These are phyloP conservation scores for Hoplodrina blanda DNA, from an alignment of 2,888 invertebrate species.

Conservation along the genomic window DNA sequence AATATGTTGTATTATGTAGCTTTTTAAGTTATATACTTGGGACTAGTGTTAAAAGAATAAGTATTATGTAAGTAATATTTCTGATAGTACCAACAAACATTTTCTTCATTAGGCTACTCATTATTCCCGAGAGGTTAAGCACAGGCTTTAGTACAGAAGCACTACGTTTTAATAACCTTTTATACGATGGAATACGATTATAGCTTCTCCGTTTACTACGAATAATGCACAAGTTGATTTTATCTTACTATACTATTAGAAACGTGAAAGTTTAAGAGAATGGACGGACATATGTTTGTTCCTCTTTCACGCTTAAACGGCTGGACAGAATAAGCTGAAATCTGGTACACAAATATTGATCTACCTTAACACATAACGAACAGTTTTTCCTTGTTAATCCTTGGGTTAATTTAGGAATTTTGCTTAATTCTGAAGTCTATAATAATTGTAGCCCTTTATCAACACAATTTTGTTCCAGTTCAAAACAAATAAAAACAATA, in stretches of 20 bases:
- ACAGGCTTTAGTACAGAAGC: constrained; percentile 8
- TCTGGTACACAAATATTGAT: too few relatives aligned
- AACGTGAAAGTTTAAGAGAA: too few relatives aligned
- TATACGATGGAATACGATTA: constrained; percentile 21
- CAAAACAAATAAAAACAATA: constrained; percentile 1
- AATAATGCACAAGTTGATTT: constrained; percentile 10
- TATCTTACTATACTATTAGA: not conserved
- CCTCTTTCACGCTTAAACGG: too few relatives aligned
- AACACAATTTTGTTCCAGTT: too few relatives aligned
- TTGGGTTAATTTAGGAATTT: too few relatives aligned
- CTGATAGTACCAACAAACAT: constrained; percentile 1
- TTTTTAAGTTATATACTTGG: constrained; percentile 13
- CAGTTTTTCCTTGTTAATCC: too few relatives aligned
- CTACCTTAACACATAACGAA: too few relatives aligned
- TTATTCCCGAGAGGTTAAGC: constrained; percentile 19
- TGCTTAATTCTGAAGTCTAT: too few relatives aligned
- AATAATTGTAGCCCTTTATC: not conserved
- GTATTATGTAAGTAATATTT: constrained; percentile 7
- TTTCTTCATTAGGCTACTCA: constrained; percentile 12
- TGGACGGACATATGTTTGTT: too few relatives aligned
- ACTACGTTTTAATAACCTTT: constrained; percentile 38
- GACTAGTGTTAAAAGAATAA: constrained; percentile 17
- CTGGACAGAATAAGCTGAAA: too few relatives aligned
- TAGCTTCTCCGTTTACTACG: constrained; percentile 8
- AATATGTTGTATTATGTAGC: constrained; percentile 28